Base-by-base conservation (phyloP, 1,140 invertebrate genomes). In the Drosophila tsacasi region DNA sequence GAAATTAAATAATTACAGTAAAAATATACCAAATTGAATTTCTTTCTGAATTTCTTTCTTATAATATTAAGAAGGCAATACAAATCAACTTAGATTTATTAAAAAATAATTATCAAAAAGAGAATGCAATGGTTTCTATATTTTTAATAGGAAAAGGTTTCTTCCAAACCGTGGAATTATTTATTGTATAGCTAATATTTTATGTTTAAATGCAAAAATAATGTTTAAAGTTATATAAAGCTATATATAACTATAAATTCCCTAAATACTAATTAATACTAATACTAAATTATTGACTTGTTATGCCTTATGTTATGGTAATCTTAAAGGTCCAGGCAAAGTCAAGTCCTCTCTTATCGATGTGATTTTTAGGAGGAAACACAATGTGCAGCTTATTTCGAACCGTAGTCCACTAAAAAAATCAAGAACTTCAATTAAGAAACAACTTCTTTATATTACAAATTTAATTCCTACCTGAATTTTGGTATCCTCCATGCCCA, bases 321-420 rank as follows among this genome's bases (percentile, higher is more conserved):
- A 93, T 91, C 68, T 92, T 93, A 49, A 93, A 92, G 6, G 91
- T 86, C 91, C 91, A 93, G 27, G 89, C 92, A 17, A 57, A 91
- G 19, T 90, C 79, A 10, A 93, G 44, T 0, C 86, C 72, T 10
- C 69, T 64, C 47, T 92, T 92, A 55, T 93, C 92, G 12, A 93
- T 89, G 15, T 79, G 86, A 54, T 92, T 42, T 39, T 93, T 93
- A 0, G 89, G 85, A 1, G 92, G 92, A 21, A 93, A 92, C 23
- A 59, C 60, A 17, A 93, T 82, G 19, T 83, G 81, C 32, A 93
- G 10, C 54, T 60, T 74, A 17, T 81, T 80, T 0, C 71, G 59
- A 23, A 17, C 61, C 3, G 76, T 37, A 15, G 79, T 40, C 89
- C 91, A 93, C 92, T 93, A 49, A 76, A 59, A 27, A 21, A 60